Base-by-base conservation (phyloP, 2,113 vertebrate species). In the Okapia johnstoni region DNA sequence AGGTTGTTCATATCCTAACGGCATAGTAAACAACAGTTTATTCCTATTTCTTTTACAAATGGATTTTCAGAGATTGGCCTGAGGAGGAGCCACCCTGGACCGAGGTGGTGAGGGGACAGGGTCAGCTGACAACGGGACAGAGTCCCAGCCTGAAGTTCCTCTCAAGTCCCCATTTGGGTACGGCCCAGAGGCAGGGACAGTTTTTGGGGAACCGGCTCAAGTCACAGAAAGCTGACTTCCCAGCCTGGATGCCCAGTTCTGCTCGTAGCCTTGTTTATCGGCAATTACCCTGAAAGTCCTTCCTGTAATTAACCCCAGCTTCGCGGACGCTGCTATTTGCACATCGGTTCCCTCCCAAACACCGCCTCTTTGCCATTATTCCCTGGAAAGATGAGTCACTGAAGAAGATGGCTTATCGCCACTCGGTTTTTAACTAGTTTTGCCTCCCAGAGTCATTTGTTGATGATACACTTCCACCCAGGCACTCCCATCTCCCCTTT, bases 221-320 rank as follows among this genome's bases (percentile, higher is more conserved):
- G 97, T 85, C 93, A 95, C 97, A 88, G 66, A 96, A 97, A 98
- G 94, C 96, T 85, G 96, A 95, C 97, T 97, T 98, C 98, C 15
- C 88, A 95, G 96, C 88, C 85, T 86, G 97, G 96, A 96, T 90
- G 92, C 92, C 84, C 52, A 48, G 90, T 88, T 97, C 96, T 96
- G 98, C 97, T 97, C 84, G 96, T 96, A 97, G 97, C 97, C 97
- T 98, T 98, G 98, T 99, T 98, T 98, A 98, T 98, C 98, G 76
- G 98, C 98, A 98, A 98, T 99, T 98, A 98, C 98, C 98, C 98
- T 98, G 97, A 97, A 98, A 98, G 98, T 98, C 98, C 98, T 99
- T 99, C 99, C 99, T 99, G 99, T 98, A 99, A 99, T 99, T 99
- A 99, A 99, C 99, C 99, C 98, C 98, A 95, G 98, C 98, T 98